These are phyloP conservation scores for Trachelus tabidus DNA, from an alignment of 2,888 invertebrate genomes.

Conservation along the genomic window DNA sequence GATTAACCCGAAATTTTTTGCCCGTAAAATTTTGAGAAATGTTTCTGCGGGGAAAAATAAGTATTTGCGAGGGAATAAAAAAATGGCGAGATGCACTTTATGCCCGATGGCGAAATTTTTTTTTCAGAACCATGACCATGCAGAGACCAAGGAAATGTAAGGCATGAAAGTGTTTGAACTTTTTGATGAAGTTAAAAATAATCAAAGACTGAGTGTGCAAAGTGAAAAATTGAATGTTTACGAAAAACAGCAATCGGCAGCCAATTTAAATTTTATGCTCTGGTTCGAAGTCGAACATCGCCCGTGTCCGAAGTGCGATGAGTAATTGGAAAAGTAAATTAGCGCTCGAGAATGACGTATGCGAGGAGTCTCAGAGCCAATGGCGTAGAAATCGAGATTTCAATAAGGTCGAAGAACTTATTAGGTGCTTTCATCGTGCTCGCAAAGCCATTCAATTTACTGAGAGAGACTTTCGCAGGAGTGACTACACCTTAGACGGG, in stretches of 20 bases:
- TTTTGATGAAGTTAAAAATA: too few relatives aligned
- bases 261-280: not conserved
- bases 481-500: not conserved
- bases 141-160: not conserved
- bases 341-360: not conserved
- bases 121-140: too few relatives aligned
- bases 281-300: not conserved
- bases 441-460: conserved; percentile 34
- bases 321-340: not conserved
- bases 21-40: not conserved
- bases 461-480: conserved; percentile 8
- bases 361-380: not conserved
- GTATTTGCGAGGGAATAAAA: not conserved
- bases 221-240: not conserved
- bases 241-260: not conserved
- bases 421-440: conserved; percentile 28
- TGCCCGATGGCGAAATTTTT: too few relatives aligned
- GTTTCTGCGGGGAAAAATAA: not conserved
- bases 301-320: not conserved
- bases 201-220: too few relatives aligned
- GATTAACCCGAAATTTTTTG: not conserved
- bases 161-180: not conserved
- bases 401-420: conserved; percentile 36
- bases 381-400: conserved; percentile 26
- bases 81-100: too few relatives aligned